These are phyloP conservation scores for Neofelis nebulosa DNA, from an alignment of 2,113 vertebrate species.

Conservation along the genomic window DNA sequence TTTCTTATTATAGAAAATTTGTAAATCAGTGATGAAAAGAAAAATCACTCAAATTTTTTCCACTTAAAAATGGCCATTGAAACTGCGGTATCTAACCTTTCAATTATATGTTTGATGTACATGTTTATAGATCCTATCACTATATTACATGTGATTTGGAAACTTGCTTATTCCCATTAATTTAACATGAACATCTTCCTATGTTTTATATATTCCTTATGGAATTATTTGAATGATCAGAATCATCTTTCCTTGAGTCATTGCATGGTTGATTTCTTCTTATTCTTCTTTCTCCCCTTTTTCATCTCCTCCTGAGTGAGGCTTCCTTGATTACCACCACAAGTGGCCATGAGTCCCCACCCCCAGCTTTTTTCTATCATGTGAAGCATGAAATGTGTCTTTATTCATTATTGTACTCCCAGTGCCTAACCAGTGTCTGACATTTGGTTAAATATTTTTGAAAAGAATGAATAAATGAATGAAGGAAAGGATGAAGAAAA, in stretches of 20 bases:
- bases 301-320: not conserved
- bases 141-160: not conserved
- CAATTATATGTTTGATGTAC: not conserved
- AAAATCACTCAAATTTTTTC: not conserved
- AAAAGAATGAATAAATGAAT: not conserved
- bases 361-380: not conserved
- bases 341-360: not conserved
- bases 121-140: not conserved
- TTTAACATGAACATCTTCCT: not conserved
- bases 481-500: conserved; percentile 4
- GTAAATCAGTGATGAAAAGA: not conserved
- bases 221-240: not conserved
- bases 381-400: not conserved
- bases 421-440: not conserved
- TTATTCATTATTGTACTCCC: not conserved
- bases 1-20: conserved; percentile 21
- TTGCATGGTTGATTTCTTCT: not conserved
- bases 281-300: not conserved
- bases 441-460: not conserved
- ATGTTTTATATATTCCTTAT: not conserved
- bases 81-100: not conserved
- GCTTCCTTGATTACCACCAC: not conserved
- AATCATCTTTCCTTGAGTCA: not conserved
- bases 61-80: not conserved
- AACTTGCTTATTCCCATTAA: not conserved